These are phyloP conservation scores for Philantomba maxwellii DNA, from an alignment of 2,113 vertebrate genomes.

Conservation along the genomic window DNA sequence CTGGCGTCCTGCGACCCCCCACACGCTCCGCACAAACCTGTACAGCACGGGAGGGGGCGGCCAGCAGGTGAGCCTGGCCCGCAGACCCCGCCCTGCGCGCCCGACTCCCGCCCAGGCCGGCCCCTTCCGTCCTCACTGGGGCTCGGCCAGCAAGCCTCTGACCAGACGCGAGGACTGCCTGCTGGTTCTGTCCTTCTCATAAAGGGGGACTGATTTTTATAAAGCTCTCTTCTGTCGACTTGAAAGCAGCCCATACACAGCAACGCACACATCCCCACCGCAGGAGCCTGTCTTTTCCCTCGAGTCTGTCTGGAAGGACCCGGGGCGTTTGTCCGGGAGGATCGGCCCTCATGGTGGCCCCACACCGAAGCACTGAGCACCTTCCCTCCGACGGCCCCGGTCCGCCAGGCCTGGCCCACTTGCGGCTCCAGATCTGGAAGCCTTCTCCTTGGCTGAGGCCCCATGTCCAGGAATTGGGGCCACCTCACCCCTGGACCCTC, in stretches of 20 bases:
- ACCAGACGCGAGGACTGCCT: neutral
- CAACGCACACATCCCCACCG: no score
- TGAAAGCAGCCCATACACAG: neutral
- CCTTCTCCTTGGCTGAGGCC: no score
- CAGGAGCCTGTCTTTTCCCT: neutral
- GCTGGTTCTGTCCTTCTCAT: neutral
- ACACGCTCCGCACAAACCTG: neutral
- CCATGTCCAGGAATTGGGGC: rapidly evolving
- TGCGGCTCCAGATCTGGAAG: neutral
- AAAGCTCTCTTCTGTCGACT: neutral
- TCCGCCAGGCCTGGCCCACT: rapidly evolving
- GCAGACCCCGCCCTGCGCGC: neutral
- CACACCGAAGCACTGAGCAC: neutral
- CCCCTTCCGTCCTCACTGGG: no score
- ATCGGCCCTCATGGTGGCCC: neutral
- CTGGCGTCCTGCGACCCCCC: rapidly evolving
- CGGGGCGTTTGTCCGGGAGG: rapidly evolving
- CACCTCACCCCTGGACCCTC: neutral
- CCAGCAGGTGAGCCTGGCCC: neutral
- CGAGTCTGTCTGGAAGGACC: neutral
- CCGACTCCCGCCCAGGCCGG: rapidly evolving
- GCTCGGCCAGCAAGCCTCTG: neutral
- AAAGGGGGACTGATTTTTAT: neutral
- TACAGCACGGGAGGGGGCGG: rapidly evolving
- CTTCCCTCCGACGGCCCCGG: rapidly evolving